A percentile compares a stretch with the other conserved stretches of the same genome.
These are phyloP conservation scores for Takifugu ocellatus DNA, from an alignment of 2,797 vertebrate species.

Conservation along the genomic window DNA sequence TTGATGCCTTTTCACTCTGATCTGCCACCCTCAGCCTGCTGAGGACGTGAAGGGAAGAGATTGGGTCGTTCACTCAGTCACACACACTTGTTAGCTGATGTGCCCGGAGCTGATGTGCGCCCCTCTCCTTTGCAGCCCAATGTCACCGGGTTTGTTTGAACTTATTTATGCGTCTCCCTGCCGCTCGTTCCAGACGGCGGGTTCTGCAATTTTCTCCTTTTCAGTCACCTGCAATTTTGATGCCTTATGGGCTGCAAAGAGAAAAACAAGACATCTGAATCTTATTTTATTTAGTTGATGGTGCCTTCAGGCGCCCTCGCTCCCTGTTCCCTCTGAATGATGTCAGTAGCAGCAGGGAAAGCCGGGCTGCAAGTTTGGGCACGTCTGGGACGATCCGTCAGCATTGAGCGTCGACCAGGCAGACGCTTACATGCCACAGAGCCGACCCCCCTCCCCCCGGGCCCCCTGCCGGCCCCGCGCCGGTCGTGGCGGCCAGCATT, in stretches of 20 bases:
- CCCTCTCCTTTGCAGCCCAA: conserved; percentile 15
- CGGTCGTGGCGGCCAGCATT: neutral
- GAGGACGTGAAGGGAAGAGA: conserved; percentile 29
- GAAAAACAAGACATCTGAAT: conserved; percentile 29
- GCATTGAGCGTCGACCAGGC: conserved; percentile 38
- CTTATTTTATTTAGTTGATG: conserved; percentile 28
- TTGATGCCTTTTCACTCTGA: conserved; percentile 26
- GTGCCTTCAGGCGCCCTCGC: conserved; percentile 20
- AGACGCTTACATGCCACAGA: conserved; percentile 42
- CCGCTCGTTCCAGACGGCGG: conserved; percentile 29
- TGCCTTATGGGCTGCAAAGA: conserved; percentile 16
- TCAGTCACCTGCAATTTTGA: conserved; percentile 43
- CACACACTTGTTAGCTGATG: conserved; percentile 38
- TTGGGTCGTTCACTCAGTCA: conserved; percentile 25
- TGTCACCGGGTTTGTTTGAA: conserved; percentile 15
- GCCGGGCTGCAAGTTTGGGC: conserved; percentile 37
- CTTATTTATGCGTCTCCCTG: conserved; percentile 32
- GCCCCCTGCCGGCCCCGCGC: conserved; percentile 54
- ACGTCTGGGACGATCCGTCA: conserved; percentile 54
- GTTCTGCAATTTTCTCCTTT: conserved; percentile 37
- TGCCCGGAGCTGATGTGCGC: conserved; percentile 14
- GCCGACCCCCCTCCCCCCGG: conserved; percentile 34
- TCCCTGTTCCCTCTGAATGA: conserved; percentile 28
- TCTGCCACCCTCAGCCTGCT: conserved; percentile 16
- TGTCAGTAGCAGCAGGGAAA: conserved; percentile 33